Evolutionary conservation across 2,888 invertebrate genomes (phyloP), one percentile per base, ranked within the genome.

Genomic region (Onthophagus sagittarius): DNA sequence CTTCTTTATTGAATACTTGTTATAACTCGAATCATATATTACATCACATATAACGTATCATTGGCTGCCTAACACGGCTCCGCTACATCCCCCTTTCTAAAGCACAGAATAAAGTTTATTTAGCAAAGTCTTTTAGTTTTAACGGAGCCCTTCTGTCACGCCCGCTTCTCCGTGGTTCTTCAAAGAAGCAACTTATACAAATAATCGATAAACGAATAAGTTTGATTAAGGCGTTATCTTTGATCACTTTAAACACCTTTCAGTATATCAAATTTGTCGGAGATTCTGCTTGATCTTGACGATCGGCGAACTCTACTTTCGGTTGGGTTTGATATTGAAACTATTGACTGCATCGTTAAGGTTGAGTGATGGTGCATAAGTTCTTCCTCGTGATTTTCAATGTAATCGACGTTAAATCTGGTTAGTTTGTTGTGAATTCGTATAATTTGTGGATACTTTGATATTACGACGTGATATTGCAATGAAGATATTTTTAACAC

Each of bases 321-420:
- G 23, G 64, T 14, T 14, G 67, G 14, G 13, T 2, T 15, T 13
- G 15, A 11, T 39, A n/a, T n/a, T n/a, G 33, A 65, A 13, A 14
- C 9, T 6, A 9, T 53, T 53, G 39, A 53, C 11, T 53, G 39
- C 9, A 53, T 53, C 6, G 39, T 53, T 4, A 11, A 4, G 9
- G 39, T 53, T 53, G 39, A 53, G 11, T 53, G 6, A 2, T 53
- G 2, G 6, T 9, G 7, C 11, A 9, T 11, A 9, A 53, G 11
- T 4, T 53, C 39, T 9, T 53, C 11, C 2, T 53, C 39, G 33
- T 63, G 39, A 33, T 75, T 75, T 70, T 73, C 75, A 6, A 78
- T 31, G 63, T 76, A 79, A 70, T 78, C 79, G 0, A 75, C 73
- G 67, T 79, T 77, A 32, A 79, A 31, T 1, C 72, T 65, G 1